Conservation (phyloP, 1,140 invertebrate species). For the Nephila pilipes region DNA sequence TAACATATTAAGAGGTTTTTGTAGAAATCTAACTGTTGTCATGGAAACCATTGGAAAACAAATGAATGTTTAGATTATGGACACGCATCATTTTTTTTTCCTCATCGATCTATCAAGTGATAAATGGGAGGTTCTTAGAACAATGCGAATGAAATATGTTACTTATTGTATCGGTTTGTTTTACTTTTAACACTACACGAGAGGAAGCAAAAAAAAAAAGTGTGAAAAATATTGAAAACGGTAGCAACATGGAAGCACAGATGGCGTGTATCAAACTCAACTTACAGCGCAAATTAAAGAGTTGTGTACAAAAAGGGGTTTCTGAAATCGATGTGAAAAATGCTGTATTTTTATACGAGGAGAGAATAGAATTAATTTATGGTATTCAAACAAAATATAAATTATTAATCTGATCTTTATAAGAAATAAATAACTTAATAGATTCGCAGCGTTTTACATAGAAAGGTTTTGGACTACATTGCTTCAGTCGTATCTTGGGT, state of each 20-base stretch:
- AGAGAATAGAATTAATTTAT: too few species aligned
- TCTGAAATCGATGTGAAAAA: neutral
- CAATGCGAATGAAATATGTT: conserved; percentile 1
- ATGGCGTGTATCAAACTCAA: neutral
- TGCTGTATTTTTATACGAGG: neutral
- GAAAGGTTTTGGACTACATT: too few species aligned
- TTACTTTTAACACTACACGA: neutral
- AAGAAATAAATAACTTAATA: too few species aligned
- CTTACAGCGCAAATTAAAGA: neutral
- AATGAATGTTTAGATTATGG: conserved; percentile 45
- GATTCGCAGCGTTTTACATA: too few species aligned
- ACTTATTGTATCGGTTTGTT: neutral
- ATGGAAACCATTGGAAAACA: conserved; percentile 33
- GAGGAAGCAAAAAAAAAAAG: neutral
- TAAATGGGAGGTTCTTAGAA: neutral
- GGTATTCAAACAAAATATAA: too few species aligned
- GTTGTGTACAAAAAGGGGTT: neutral
- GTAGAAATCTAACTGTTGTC: conserved; percentile 14
- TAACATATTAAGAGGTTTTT: conserved; percentile 9
- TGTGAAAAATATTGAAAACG: too few species aligned
- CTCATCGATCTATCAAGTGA: neutral
- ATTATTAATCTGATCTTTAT: too few species aligned
- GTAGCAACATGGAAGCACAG: too few species aligned
- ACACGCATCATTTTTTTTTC: conserved; percentile 32
- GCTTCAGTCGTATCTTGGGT: too few species aligned